Evolutionary conservation across 1,140 invertebrate genomes (phyloP).

Genomic region (Leptinotarsa texana): DNA sequence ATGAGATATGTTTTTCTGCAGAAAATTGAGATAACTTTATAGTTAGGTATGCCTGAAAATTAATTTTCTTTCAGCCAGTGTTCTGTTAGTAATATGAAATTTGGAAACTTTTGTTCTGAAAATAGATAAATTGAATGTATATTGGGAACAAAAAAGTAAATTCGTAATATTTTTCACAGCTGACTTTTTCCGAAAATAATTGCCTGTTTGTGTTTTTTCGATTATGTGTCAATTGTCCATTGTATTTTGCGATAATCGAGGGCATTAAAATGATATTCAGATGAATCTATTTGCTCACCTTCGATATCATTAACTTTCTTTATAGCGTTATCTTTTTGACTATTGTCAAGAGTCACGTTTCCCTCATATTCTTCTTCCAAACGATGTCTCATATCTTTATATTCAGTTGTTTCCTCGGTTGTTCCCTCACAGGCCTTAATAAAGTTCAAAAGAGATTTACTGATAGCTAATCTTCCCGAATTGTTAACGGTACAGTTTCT

Average conservation of each 20-base stretch:
- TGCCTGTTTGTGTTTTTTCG: background rate
- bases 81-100: background rate
- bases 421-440: slow-evolving; percentile 12
- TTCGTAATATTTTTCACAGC: background rate
- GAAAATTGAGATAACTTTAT: no score
- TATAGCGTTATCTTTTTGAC: no score
- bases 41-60: no score
- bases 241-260: background rate
- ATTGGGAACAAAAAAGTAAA: background rate
- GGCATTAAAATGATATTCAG: background rate
- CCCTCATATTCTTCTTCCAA: background rate
- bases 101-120: background rate
- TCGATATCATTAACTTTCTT: no score
- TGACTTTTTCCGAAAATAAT: background rate
- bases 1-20: no score
- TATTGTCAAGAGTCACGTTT: no score
- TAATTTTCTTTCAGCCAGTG: background rate
- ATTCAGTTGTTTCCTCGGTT: slow-evolving; percentile 5
- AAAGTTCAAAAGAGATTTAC: background rate
- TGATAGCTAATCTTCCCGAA: background rate
- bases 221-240: background rate
- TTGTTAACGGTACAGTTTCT: background rate
- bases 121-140: background rate
- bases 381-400: slow-evolving; percentile 13
- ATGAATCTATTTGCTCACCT: no score